Conservation (phyloP, 1,140 invertebrate genomes). For the Steinernema feltiae region DNA sequence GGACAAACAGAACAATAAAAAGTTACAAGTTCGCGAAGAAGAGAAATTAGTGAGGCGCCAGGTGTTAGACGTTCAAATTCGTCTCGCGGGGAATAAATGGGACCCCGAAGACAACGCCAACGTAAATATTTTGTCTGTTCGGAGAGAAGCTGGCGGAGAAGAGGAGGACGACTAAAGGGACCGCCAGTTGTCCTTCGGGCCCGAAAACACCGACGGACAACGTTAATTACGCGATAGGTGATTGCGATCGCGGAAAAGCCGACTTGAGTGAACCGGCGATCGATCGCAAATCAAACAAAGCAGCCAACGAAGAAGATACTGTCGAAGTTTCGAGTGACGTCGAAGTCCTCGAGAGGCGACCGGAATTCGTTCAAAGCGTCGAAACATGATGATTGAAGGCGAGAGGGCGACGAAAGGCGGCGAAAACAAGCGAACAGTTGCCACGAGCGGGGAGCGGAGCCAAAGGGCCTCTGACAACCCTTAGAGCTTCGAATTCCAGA, state of each 20-base stretch:
- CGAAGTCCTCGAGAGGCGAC: not conserved
- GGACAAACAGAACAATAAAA: not conserved
- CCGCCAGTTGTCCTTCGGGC: conserved; percentile 5
- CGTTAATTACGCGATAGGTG: not conserved
- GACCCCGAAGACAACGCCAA: not conserved
- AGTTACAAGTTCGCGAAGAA: not conserved
- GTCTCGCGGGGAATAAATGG: conserved; percentile 7
- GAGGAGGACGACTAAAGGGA: not conserved
- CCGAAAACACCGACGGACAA: not conserved
- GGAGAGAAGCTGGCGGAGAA: not conserved
- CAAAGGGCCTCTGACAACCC: conserved; percentile 9
- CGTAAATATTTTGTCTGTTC: conserved; percentile 5
- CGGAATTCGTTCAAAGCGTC: not conserved
- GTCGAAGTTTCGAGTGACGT: too few relatives aligned
- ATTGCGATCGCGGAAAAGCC: not conserved
- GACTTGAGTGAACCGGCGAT: not conserved
- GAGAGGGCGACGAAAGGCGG: not conserved
- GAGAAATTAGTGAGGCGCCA: not conserved
- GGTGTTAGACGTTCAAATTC: not conserved
- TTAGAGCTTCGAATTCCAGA: conserved; percentile 1
- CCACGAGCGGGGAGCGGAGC: not conserved
- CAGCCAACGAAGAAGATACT: not conserved
- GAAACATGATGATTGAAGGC: conserved; percentile 6
- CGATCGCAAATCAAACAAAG: not conserved
- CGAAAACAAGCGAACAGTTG: conserved; percentile 9